Evolutionary conservation across 2,888 invertebrate species (phyloP), one percentile per base, ranked within the genome.

Genomic region (Amphimallon solstitiale): DNA sequence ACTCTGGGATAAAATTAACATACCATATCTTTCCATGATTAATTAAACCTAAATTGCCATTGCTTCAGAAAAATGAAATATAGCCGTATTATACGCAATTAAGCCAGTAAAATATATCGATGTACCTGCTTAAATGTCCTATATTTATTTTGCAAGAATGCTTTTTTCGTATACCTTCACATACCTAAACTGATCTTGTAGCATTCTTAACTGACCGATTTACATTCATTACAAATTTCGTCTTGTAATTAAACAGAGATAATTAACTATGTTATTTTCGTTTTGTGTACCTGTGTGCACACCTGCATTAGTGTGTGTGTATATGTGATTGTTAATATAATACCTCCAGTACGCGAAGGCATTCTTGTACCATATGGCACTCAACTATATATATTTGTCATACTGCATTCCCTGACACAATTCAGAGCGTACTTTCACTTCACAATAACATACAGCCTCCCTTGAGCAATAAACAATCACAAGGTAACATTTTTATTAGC

Each of bases 181-280:
- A 43, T 59, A 23, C 17, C 43, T 40, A 35, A 21, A 38, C 14
- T 12, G 7, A 23, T 21, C 23, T 7, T 7, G 29, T 29, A 29
- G 37, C 29, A 14, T 45, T 43, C 9, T 34, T 43, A 29, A 59
- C 29, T 38, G 15, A 23, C 29, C 17, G 43, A 59, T 59, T 59
- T 59, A 29, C 43, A 59, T 43, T 43, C 23, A 43, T 15, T 29
- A 59, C 69, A 67, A 68, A 67, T 71, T 72, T 69, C 72, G 66
- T 37, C 67, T 68, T 67, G 63, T 69, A 66, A 71, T 70, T 69
- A 21, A 63, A 66, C 54, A 72, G 21, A 51, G 4, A 51, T 62
- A 62, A 40, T 51, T 40, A 38, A 40, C 14, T 49, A 23, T 23
- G 40, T 62, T 51, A 62, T 38, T 51, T 48, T 38, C 37, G 6